These are phyloP conservation scores for Notarius lentiginosus DNA, from an alignment of 2,113 vertebrate genomes.

Conservation along the genomic window DNA sequence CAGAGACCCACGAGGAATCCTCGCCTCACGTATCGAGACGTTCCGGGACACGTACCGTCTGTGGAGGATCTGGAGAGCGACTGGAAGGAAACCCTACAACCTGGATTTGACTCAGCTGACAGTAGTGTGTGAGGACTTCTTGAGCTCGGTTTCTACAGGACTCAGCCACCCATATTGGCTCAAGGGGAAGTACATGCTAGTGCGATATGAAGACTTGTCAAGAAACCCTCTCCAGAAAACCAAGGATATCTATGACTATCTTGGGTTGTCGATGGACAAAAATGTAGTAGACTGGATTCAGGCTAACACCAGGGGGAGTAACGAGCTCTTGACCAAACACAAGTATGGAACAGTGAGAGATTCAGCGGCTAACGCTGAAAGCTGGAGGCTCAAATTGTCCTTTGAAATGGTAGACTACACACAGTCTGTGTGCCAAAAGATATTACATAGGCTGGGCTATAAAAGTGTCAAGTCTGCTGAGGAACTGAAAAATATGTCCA, in stretches of 20 bases:
- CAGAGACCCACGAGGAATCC: conserved; percentile 89
- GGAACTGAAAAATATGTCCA: conserved; percentile 89
- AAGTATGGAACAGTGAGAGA: conserved; percentile 92
- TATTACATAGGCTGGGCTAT: conserved; percentile 90
- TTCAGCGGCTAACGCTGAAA: conserved; percentile 91
- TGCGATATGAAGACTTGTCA: conserved; percentile 95
- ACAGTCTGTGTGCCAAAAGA: conserved; percentile 86
- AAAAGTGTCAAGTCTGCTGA: conserved; percentile 81
- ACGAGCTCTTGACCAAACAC: conserved; percentile 85
- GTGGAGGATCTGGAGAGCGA: conserved; percentile 96
- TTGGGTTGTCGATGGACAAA: conserved; percentile 87
- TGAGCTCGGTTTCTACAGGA: conserved; percentile 88
- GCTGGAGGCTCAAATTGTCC: conserved; percentile 92
- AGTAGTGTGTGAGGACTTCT: conserved; percentile 91
- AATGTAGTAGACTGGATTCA: conserved; percentile 92
- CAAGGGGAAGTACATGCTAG: conserved; percentile 94
- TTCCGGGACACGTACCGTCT: conserved; percentile 93
- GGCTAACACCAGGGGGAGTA: conserved; percentile 89
- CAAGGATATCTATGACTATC: conserved; percentile 90
- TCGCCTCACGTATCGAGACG: conserved; percentile 92
- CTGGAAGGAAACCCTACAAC: conserved; percentile 89
- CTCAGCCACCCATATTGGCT: conserved; percentile 87
- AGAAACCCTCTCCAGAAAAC: conserved; percentile 90
- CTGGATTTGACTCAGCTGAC: conserved; percentile 89
- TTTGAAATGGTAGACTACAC: conserved; percentile 93